A percentile compares a stretch with the other conserved stretches of the same genome.
Evolutionary conservation across 2,113 vertebrate genomes (phyloP).

Genomic region (Platichthys stellatus): DNA sequence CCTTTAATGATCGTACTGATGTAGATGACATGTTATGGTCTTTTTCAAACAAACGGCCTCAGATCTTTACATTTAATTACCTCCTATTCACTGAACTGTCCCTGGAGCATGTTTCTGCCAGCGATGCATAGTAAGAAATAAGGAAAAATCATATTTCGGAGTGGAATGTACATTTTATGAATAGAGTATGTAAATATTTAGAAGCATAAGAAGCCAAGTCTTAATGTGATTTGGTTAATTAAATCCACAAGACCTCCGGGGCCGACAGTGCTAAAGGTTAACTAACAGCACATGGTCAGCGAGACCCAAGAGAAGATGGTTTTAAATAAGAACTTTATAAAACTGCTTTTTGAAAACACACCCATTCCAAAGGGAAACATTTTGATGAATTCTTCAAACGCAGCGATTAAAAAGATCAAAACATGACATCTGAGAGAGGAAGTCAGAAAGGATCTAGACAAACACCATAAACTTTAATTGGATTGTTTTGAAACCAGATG

Average conservation of each 20-base stretch:
- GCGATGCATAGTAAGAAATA: slow-evolving; percentile 9
- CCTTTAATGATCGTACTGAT: slow-evolving; percentile 16
- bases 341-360: background rate
- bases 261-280: slow-evolving; percentile 7
- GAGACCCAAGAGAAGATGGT: background rate
- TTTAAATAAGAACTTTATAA: background rate
- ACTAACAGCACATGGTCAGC: slow-evolving; percentile 6
- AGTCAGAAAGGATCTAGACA: background rate
- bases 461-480: background rate
- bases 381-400: background rate
- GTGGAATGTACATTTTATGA: slow-evolving; percentile 28
- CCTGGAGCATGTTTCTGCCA: background rate
- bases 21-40: background rate
- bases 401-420: too few species aligned
- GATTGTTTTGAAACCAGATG: background rate
- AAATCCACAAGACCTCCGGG: slow-evolving; percentile 46
- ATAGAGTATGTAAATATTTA: slow-evolving; percentile 53
- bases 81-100: slow-evolving; percentile 2
- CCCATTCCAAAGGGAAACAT: background rate
- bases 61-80: slow-evolving; percentile 46
- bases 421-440: background rate
- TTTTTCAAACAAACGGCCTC: slow-evolving; percentile 32
- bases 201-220: background rate
- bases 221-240: slow-evolving; percentile 52
- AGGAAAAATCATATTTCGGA: slow-evolving; percentile 17